Conservation (phyloP, 1,140 invertebrate genomes). For the Agraylea sexmaculata region DNA sequence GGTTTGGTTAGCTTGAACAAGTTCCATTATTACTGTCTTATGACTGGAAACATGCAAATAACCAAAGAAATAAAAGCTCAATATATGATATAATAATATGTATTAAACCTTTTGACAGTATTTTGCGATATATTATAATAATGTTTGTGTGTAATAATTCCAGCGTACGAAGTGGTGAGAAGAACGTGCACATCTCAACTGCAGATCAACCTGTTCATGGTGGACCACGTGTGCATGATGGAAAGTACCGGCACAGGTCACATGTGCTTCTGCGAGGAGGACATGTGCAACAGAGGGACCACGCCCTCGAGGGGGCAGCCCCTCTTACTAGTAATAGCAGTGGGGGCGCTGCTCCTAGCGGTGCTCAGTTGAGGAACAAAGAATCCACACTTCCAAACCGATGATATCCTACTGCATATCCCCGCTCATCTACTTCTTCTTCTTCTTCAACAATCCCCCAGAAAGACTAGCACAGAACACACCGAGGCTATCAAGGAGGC, state of each 20-base stretch:
- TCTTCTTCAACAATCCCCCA: no score
- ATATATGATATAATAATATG: neutral
- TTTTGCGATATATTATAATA: constrained; percentile 2
- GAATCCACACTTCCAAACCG: no score
- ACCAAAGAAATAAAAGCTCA: neutral
- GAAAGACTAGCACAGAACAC: no score
- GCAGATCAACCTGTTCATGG: constrained; percentile 94
- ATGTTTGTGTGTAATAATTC: no score
- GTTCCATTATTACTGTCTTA: no score
- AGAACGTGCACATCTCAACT: constrained; percentile 85
- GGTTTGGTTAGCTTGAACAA: no score
- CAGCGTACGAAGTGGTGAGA: constrained; percentile 78
- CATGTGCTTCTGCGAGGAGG: constrained; percentile 97
- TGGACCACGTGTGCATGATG: constrained; percentile 96
- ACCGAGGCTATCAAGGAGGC: no score
- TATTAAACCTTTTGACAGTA: neutral
- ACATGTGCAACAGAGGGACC: constrained; percentile 68
- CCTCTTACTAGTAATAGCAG: constrained; percentile 16
- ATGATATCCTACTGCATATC: no score
- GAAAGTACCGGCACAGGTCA: constrained; percentile 92
- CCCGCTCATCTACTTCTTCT: no score
- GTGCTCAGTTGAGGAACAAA: constrained; percentile 37
- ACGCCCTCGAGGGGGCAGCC: constrained; percentile 22
- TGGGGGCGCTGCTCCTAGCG: constrained; percentile 28
- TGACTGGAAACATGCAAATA: neutral